Evolutionary conservation across 2,797 vertebrate species (phyloP).

Genomic region (Prionace glauca): DNA sequence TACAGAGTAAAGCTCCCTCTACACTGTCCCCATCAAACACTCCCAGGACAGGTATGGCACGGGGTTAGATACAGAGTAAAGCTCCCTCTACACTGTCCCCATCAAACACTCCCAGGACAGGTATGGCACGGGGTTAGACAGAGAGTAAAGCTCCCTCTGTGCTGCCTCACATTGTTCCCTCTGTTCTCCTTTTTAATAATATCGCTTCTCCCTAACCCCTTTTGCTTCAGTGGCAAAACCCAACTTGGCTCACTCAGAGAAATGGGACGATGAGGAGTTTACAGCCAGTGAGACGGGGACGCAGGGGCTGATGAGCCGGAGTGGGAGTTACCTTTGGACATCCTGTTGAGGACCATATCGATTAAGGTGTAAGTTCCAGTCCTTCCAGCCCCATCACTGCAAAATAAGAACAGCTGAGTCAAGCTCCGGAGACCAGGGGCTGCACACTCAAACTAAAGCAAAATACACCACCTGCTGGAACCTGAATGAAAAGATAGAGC

Average conservation of each 20-base stretch:
- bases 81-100: neutral
- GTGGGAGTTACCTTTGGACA: constrained; percentile 85
- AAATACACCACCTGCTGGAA: no score
- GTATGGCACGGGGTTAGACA: neutral
- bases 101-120: no score
- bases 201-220: neutral
- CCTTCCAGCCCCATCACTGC: constrained; percentile 81
- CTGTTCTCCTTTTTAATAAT: neutral
- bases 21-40: neutral
- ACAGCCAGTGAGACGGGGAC: neutral
- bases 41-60: neutral
- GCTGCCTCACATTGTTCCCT: neutral
- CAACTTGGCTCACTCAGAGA: neutral
- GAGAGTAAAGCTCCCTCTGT: neutral
- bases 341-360: constrained; percentile 96
- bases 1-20: neutral
- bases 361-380: constrained; percentile 89
- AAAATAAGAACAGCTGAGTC: constrained; percentile 40
- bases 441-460: no score
- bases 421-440: no score
- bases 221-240: neutral
- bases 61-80: neutral
- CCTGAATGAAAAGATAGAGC: no score
- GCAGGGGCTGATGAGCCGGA: neutral
- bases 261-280: neutral